phyloP scores from a whole-genome alignment of 2,113 vertebrate genomes.

The Eulacestoma nigropectus region DNA sequence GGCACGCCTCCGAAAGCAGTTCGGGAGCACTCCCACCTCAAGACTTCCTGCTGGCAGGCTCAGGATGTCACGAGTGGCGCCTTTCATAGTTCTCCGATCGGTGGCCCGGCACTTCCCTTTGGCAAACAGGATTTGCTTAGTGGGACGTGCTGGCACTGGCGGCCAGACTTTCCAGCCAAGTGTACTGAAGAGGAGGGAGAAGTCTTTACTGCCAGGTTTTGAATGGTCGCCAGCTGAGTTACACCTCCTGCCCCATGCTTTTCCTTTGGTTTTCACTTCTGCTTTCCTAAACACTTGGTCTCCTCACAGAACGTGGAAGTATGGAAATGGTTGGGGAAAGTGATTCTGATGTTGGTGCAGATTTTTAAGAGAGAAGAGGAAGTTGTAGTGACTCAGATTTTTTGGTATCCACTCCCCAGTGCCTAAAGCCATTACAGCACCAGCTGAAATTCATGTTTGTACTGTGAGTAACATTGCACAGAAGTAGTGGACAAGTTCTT shows the following conservation, averaged over 20 bases:
- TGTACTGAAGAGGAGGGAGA: background rate
- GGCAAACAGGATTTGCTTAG: background rate
- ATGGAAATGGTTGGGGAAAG: background rate
- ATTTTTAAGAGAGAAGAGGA: background rate
- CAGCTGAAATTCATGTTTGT: background rate
- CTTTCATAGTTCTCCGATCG: background rate
- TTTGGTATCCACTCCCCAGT: background rate
- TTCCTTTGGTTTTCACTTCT: background rate
- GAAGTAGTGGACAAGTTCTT: background rate
- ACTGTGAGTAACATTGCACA: background rate
- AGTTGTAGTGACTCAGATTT: background rate
- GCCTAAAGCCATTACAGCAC: fast-evolving
- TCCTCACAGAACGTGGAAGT: background rate
- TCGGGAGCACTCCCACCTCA: background rate
- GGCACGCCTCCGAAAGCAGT: fast-evolving
- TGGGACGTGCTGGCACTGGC: background rate
- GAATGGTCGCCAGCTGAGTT: background rate
- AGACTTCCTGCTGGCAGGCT: background rate
- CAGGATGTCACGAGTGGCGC: background rate
- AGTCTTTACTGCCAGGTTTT: background rate
- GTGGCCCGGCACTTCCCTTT: background rate
- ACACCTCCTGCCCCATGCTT: fast-evolving
- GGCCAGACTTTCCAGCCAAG: background rate
- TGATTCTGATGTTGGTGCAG: background rate
- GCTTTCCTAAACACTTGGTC: background rate